Evolutionary conservation across 1,140 invertebrate species (phyloP).

Genomic region (Diabrotica virgifera): DNA sequence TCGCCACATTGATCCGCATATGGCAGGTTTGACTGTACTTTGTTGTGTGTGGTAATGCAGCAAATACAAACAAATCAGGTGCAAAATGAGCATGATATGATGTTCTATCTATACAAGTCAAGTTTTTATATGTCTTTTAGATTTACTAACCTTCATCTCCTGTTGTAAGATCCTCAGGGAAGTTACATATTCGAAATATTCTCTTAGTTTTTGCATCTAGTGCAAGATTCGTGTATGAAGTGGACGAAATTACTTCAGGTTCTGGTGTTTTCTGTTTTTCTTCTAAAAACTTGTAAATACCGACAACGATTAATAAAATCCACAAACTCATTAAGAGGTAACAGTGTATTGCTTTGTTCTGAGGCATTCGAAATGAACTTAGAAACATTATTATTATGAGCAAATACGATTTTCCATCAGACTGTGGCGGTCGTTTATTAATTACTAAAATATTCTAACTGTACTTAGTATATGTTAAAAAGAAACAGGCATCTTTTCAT

Average conservation of each 20-base stretch:
- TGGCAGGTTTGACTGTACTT: no score
- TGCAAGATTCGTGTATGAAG: slow-evolving; percentile 54
- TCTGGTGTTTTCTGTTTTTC: slow-evolving; percentile 49
- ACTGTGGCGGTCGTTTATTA: neutral
- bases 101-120: no score
- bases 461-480: no score
- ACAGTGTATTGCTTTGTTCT: slow-evolving; percentile 73
- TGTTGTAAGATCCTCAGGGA: slow-evolving; percentile 59
- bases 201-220: slow-evolving; percentile 60
- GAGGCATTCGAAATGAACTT: slow-evolving; percentile 38
- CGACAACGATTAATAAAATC: slow-evolving; percentile 73
- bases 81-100: no score
- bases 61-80: no score
- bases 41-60: no score
- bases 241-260: slow-evolving; percentile 45
- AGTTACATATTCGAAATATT: slow-evolving; percentile 66
- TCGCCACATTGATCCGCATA: no score
- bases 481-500: no score
- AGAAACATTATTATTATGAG: slow-evolving; percentile 14
- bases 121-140: no score
- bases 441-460: neutral
- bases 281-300: slow-evolving; percentile 76
- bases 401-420: neutral
- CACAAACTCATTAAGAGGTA: slow-evolving; percentile 73
- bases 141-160: slow-evolving; percentile 63